A percentile compares a stretch with the other conserved stretches of the same genome.
Evolutionary conservation across 1,140 invertebrate genomes (phyloP).

Genomic region (Drosophila melanogaster): DNA sequence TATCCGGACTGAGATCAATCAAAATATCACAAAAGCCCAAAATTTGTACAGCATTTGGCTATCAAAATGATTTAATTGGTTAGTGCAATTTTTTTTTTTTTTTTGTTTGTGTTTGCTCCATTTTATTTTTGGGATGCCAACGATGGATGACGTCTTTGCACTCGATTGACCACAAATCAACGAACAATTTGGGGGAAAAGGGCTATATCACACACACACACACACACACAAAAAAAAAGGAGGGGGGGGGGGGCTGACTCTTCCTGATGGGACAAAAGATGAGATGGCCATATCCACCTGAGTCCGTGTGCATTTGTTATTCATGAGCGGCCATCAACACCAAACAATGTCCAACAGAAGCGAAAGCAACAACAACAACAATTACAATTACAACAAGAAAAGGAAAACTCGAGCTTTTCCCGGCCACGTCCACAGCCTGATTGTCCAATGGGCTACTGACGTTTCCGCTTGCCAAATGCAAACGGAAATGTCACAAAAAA

Average conservation of each 20-base stretch:
- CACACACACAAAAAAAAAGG: not conserved
- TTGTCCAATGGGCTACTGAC: slow-evolving; percentile 78
- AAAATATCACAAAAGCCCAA: slow-evolving; percentile 33
- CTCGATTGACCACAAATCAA: slow-evolving; percentile 69
- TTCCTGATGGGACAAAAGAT: slow-evolving; percentile 34
- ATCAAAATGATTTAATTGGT: slow-evolving; percentile 80
- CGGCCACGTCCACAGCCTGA: slow-evolving; percentile 67
- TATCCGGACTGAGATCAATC: slow-evolving; percentile 58
- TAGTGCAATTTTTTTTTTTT: slow-evolving; percentile 14
- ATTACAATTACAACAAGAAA: slow-evolving; percentile 28
- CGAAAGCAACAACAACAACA: slow-evolving; percentile 17
- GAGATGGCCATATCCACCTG: slow-evolving; percentile 49
- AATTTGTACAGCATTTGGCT: slow-evolving; percentile 72
- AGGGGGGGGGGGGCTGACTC: slow-evolving; percentile 10
- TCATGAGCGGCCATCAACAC: slow-evolving; percentile 79
- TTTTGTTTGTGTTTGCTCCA: not conserved
- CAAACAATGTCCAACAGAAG: slow-evolving; percentile 68
- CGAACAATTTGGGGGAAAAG: slow-evolving; percentile 61
- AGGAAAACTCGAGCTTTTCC: slow-evolving; percentile 33
- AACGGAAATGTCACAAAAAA: slow-evolving; percentile 76
- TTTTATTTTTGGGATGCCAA: slow-evolving; percentile 5
- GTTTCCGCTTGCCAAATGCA: slow-evolving; percentile 81
- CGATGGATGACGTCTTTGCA: slow-evolving; percentile 48
- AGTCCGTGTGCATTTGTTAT: slow-evolving; percentile 75
- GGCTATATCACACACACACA: not conserved